Evolutionary conservation across 2,797 vertebrate species (phyloP).

Genomic region (Platyrinchus mystaceus): DNA sequence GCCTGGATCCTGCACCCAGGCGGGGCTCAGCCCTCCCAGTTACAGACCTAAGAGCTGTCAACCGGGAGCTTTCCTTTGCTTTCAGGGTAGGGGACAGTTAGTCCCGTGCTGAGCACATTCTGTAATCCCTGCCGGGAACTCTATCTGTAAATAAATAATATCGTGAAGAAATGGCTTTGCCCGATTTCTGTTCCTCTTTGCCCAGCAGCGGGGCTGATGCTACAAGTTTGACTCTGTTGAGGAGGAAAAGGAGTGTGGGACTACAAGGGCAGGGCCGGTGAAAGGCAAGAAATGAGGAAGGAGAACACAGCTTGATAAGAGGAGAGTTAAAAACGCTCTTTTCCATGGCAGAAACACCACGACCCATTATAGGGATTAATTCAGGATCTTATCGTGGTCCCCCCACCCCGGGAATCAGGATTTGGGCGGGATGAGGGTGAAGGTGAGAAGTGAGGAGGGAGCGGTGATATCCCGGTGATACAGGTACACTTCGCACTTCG

Average conservation of each 20-base stretch:
- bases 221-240: background rate
- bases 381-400: background rate
- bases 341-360: background rate
- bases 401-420: background rate
- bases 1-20: background rate
- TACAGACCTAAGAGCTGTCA: background rate
- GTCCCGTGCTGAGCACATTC: background rate
- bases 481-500: background rate
- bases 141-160: background rate
- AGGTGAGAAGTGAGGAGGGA: background rate
- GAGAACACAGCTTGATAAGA: background rate
- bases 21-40: background rate
- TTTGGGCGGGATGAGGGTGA: background rate
- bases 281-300: background rate
- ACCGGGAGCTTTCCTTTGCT: accelerated
- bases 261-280: background rate
- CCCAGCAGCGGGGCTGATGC: background rate
- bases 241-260: background rate
- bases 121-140: accelerated
- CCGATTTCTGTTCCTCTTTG: background rate
- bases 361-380: background rate
- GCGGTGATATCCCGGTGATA: accelerated
- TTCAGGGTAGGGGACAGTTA: background rate
- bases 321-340: background rate
- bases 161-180: accelerated